These are phyloP conservation scores for Hirundo rustica DNA, from an alignment of 2,797 vertebrate genomes.

Conservation along the genomic window DNA sequence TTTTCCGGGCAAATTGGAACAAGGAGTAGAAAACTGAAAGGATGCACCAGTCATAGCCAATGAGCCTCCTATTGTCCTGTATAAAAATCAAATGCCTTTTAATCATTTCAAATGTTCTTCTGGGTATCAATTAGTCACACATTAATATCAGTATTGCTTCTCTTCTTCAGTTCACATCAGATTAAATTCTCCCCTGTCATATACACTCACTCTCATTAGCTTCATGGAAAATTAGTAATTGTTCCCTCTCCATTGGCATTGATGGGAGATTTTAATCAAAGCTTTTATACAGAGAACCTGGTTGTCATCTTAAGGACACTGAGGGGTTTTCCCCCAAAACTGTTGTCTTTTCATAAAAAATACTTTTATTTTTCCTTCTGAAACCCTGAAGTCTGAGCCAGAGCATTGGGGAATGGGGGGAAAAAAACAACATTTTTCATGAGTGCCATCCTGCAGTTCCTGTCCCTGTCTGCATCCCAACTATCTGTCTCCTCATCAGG, in stretches of 20 bases:
- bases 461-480: background rate
- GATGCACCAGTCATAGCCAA: conserved; percentile 15
- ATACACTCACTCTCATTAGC: background rate
- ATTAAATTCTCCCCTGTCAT: conserved; percentile 58
- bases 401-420: fast-evolving
- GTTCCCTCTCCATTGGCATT: conserved; percentile 9
- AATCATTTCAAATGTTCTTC: conserved; percentile 68
- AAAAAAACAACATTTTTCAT: background rate
- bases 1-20: conserved; percentile 59
- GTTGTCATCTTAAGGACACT: background rate
- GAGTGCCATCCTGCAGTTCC: background rate
- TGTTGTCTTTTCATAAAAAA: background rate
- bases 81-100: conserved; percentile 66
- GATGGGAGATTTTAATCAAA: background rate
- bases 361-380: background rate
- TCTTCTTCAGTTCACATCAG: conserved; percentile 45
- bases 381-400: background rate
- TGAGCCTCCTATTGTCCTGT: conserved; percentile 67
- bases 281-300: background rate
- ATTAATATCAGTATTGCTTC: conserved; percentile 65
- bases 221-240: conserved; percentile 54
- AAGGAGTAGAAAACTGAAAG: conserved; percentile 24
- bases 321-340: background rate
- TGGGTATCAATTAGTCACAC: conserved; percentile 68
- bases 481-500: background rate